A percentile compares a stretch with the other conserved stretches of the same genome.
Conservation (phyloP, 2,797 vertebrate species). For the Xyrichtys novacula region DNA sequence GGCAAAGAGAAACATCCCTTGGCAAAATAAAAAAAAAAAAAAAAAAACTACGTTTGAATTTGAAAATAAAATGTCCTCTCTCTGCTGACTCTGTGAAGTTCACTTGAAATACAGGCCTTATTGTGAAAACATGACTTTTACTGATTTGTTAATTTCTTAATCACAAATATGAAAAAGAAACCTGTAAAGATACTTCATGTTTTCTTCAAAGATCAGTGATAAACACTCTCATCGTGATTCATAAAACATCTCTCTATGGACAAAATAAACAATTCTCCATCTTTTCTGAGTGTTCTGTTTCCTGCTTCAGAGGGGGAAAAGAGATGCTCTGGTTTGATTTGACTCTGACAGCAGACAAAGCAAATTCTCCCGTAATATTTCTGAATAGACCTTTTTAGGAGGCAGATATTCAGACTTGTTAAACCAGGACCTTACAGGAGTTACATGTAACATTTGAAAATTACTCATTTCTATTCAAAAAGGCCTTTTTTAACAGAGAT, state of each 20-base stretch:
- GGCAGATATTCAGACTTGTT: not conserved
- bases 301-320: not conserved
- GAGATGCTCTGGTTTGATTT: slow-evolving; percentile 19
- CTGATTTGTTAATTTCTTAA: slow-evolving; percentile 7
- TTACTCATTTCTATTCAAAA: not conserved
- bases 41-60: slow-evolving; percentile 11
- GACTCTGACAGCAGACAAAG: slow-evolving; percentile 3
- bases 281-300: slow-evolving; percentile 13
- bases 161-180: slow-evolving; percentile 12
- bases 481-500: not conserved
- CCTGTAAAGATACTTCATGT: not conserved
- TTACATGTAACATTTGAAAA: not conserved
- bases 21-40: slow-evolving; percentile 18
- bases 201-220: slow-evolving; percentile 13
- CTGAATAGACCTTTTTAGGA: not conserved
- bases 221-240: not conserved
- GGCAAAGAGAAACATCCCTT: slow-evolving; percentile 18
- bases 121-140: slow-evolving; percentile 7
- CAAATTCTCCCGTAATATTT: not conserved
- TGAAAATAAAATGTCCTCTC: slow-evolving; percentile 11
- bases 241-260: slow-evolving; percentile 15
- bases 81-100: slow-evolving; percentile 2
- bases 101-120: slow-evolving; percentile 1
- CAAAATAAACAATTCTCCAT: slow-evolving; percentile 30
- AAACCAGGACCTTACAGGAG: not conserved